These are phyloP conservation scores for Chrysocyon brachyurus DNA, from an alignment of 2,797 vertebrate species.

Conservation along the genomic window DNA sequence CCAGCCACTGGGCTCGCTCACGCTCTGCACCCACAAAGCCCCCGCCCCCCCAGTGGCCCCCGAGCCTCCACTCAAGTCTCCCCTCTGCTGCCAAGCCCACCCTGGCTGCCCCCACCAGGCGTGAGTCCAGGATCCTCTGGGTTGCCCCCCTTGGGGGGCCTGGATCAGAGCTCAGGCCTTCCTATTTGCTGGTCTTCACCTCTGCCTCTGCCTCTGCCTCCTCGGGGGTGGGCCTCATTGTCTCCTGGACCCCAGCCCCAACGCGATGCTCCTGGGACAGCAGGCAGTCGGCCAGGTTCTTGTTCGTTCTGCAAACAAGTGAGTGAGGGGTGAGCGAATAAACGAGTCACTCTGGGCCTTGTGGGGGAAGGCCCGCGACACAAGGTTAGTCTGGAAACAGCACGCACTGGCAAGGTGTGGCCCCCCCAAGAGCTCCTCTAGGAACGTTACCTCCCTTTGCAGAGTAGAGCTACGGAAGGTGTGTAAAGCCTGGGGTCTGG, in stretches of 20 bases:
- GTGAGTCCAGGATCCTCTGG: no score
- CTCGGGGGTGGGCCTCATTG: rapidly evolving
- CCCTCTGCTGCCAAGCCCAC: not conserved
- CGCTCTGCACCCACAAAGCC: not conserved
- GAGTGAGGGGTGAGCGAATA: not conserved
- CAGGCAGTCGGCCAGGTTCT: rapidly evolving
- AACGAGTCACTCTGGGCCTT: not conserved
- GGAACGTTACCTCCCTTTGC: rapidly evolving
- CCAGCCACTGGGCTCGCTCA: not conserved
- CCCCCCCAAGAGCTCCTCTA: rapidly evolving
- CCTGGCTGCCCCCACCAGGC: not conserved
- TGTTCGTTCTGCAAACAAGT: not conserved
- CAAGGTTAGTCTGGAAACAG: not conserved
- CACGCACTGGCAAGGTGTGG: rapidly evolving
- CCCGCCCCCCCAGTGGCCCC: not conserved
- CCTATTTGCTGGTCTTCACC: rapidly evolving
- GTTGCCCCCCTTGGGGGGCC: no score
- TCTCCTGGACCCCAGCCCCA: not conserved
- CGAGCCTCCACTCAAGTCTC: not conserved
- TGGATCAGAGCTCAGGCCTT: not conserved
- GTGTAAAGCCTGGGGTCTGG: not conserved
- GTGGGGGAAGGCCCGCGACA: rapidly evolving
- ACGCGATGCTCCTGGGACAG: rapidly evolving
- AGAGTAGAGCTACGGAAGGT: rapidly evolving
- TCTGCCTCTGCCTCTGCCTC: not conserved